These are phyloP conservation scores for Danaus melanippus DNA, from an alignment of 1,140 invertebrate species.

Conservation along the genomic window DNA sequence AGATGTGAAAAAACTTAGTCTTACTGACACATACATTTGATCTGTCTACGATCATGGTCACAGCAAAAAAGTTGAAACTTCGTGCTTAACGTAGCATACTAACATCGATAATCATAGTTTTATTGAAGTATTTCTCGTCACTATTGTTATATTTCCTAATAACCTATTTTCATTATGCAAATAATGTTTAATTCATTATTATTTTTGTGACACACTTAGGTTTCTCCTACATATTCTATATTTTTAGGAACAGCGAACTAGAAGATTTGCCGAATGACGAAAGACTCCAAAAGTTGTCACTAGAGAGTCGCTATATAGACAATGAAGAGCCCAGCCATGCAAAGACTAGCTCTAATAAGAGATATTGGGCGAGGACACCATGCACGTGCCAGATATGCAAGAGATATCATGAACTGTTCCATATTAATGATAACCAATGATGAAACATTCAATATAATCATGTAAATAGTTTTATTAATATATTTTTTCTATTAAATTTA, in stretches of 20 bases:
- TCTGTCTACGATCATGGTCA: too few relatives aligned
- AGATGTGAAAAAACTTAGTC: too few relatives aligned
- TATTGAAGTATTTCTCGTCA: too few relatives aligned
- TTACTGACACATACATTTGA: too few relatives aligned
- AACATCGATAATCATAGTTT: too few relatives aligned
- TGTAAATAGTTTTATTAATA: conserved; percentile 23
- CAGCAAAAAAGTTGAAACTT: too few relatives aligned
- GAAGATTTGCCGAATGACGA: conserved; percentile 22
- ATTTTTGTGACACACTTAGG: too few relatives aligned
- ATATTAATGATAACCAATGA: conserved; percentile 28
- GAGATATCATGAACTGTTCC: conserved; percentile 55
- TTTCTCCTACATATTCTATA: too few relatives aligned
- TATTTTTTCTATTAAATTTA: conserved; percentile 15
- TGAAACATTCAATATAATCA: background rate
- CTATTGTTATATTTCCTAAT: too few relatives aligned
- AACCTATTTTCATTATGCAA: too few relatives aligned
- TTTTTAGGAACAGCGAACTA: conserved; percentile 12
- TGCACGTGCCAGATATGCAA: conserved; percentile 57
- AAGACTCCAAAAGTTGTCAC: conserved; percentile 29
- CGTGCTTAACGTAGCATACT: too few relatives aligned
- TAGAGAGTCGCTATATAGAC: conserved; percentile 50
- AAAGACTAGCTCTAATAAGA: conserved; percentile 9
- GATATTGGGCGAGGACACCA: conserved; percentile 23
- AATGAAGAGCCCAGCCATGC: conserved; percentile 13
- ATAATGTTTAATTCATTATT: too few relatives aligned